Conservation (phyloP, 2,113 vertebrate species). For the Dicerorhinus sumatrensis region DNA sequence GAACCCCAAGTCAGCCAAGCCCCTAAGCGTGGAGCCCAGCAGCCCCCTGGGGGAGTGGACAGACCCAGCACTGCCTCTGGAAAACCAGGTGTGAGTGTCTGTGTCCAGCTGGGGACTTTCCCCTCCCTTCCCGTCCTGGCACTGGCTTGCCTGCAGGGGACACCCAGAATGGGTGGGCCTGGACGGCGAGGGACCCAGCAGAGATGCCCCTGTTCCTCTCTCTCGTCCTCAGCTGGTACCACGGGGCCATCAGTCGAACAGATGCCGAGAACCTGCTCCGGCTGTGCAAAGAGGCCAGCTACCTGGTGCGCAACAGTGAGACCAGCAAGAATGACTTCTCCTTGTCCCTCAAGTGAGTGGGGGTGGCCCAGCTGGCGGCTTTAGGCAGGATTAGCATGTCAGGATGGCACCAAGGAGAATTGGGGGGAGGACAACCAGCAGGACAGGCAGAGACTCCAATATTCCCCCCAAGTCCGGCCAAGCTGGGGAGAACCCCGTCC, state of each 20-base stretch:
- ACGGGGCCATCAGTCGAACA: slow-evolving; percentile 97
- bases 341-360: slow-evolving; percentile 98
- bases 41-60: slow-evolving; percentile 93
- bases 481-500: neutral
- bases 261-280: slow-evolving; percentile 96
- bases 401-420: slow-evolving; percentile 68
- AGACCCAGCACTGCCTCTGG: slow-evolving; percentile 94
- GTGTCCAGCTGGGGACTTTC: slow-evolving; percentile 35
- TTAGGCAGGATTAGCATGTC: slow-evolving; percentile 20
- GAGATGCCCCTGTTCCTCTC: slow-evolving; percentile 60
- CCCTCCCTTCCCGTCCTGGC: accelerated
- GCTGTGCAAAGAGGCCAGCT: slow-evolving; percentile 98
- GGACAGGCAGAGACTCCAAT: neutral
- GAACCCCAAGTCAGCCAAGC: slow-evolving; percentile 93
- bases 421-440: neutral
- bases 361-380: neutral
- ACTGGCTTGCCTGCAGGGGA: slow-evolving; percentile 42
- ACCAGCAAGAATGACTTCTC: slow-evolving; percentile 99
- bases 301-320: slow-evolving; percentile 98
- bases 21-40: slow-evolving; percentile 89
- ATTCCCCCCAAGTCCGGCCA: neutral
- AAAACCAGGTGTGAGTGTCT: slow-evolving; percentile 97
- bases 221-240: slow-evolving; percentile 94
- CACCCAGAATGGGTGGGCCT: slow-evolving; percentile 49
- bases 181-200: slow-evolving; percentile 55